Base-by-base conservation (phyloP, 2,888 invertebrate species). In the Gisinianus flammeolus region DNA sequence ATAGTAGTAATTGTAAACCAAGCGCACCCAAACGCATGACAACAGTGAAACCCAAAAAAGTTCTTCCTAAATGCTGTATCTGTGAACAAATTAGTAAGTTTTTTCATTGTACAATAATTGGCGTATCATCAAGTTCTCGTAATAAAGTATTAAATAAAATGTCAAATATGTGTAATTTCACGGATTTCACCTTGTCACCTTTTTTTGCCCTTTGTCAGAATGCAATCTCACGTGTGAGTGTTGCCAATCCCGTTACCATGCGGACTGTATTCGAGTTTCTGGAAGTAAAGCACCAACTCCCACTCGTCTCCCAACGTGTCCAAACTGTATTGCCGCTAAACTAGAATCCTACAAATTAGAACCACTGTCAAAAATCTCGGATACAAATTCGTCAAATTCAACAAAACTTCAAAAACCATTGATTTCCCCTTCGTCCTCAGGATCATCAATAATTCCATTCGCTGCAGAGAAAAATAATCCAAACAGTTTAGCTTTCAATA, bases 201-300 rank as follows among this genome's bases (percentile, higher is more conserved):
- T 24, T 54, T 68, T 22, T 56, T 52, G 28, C 12, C n/a, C n/a
- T 73, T 30, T 52, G 2, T 68, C 24, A 30, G 83, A 78, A 28
- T 78, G 79, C 5, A 76, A 81, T 52, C 72, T 83, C 5, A 72
- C 74, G 0, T 84, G 84, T 54, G 80, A 75, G 12, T 75, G 58
- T 0, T 84, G 84, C 69, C 19, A 56, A 6, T 76, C 82, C 3
- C 79, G 80, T 19, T 81, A 80, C 31, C 84, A 84, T 66, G 70
- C 79, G 16, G 81, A 81, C 12, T 84, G 84, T 64, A 80, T 84
- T 24, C 76, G 79, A 31, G 79, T 84, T 2, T 78, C 81, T 12
- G 82, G 78, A n/a, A 82, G 82, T 62, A 81, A 76, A 75, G 83
- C 84, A 4, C 77, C 79, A 31, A 56, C 35, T n/a, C 82, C 82